Conservation (phyloP, 2,113 vertebrate genomes). For the Pipra filicauda region DNA sequence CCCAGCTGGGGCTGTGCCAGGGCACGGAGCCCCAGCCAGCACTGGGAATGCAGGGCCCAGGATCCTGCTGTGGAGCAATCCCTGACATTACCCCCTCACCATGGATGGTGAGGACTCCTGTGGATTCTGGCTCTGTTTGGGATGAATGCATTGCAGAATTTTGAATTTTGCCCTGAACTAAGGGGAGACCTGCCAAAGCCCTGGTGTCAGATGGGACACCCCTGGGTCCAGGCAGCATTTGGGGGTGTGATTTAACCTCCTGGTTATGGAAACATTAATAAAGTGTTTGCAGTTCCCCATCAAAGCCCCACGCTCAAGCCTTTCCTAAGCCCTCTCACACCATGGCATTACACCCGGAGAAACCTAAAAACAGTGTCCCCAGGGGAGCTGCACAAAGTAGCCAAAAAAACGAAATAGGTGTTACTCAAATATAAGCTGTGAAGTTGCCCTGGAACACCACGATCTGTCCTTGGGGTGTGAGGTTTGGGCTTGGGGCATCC, state of each 20-base stretch:
- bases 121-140: fast-evolving
- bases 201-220: neutral
- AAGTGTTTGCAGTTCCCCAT: neutral
- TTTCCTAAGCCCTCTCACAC: neutral
- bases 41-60: neutral
- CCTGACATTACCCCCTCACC: neutral
- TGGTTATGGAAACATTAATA: neutral
- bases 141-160: neutral
- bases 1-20: neutral
- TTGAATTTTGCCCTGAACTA: neutral
- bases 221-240: neutral
- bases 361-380: neutral
- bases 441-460: neutral
- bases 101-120: fast-evolving
- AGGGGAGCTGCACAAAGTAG: neutral
- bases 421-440: neutral
- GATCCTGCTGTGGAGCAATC: fast-evolving
- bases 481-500: neutral
- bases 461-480: fast-evolving
- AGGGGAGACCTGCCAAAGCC: neutral
- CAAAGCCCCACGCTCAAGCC: neutral
- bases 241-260: neutral
- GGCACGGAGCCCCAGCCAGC: neutral
- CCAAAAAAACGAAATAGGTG: too few species aligned
- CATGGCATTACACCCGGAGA: fast-evolving